Percentiles rank a stretch among this genome's conserved stretches.
Evolutionary conservation across 2,888 invertebrate species (phyloP).

Genomic region (Drosophila cracens): DNA sequence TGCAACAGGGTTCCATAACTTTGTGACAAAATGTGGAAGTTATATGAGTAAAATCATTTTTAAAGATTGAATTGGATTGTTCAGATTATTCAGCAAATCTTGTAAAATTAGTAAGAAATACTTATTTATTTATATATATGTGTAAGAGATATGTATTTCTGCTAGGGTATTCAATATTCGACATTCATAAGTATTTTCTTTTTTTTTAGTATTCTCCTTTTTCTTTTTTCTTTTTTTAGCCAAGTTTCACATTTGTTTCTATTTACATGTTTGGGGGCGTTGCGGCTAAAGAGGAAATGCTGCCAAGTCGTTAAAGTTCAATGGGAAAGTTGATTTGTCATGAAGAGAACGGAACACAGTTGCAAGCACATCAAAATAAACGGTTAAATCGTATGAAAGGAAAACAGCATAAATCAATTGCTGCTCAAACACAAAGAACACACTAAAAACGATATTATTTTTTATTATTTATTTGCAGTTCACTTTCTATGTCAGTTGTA

Average conservation of each 20-base stretch:
- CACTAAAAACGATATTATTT: not conserved
- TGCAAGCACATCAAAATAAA: not conserved
- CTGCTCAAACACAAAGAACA: not conserved
- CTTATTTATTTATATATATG: too few species aligned
- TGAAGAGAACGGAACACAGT: not conserved
- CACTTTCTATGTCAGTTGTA: not conserved
- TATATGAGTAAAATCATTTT: rapidly evolving
- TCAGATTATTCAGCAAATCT: not conserved
- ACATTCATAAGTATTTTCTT: rapidly evolving
- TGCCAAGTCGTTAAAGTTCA: slow-evolving; percentile 21
- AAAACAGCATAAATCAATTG: not conserved
- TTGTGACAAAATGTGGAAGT: not conserved
- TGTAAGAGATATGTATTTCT: not conserved
- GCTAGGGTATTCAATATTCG: slow-evolving; percentile 4
- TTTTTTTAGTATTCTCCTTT: not conserved
- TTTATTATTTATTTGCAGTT: not conserved
- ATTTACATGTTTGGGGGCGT: slow-evolving; percentile 13
- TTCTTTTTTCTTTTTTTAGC: not conserved
- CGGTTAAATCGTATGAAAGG: not conserved
- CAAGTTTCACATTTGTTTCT: slow-evolving; percentile 24
- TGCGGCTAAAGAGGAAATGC: slow-evolving; percentile 9
- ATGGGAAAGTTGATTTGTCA: slow-evolving; percentile 7
- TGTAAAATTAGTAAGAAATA: not conserved
- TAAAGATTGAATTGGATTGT: not conserved
- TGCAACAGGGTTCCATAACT: not conserved